These are phyloP conservation scores for Phymanthus crucifer DNA, from an alignment of 92 coral and sea anemone genomes.

Conservation along the genomic window DNA sequence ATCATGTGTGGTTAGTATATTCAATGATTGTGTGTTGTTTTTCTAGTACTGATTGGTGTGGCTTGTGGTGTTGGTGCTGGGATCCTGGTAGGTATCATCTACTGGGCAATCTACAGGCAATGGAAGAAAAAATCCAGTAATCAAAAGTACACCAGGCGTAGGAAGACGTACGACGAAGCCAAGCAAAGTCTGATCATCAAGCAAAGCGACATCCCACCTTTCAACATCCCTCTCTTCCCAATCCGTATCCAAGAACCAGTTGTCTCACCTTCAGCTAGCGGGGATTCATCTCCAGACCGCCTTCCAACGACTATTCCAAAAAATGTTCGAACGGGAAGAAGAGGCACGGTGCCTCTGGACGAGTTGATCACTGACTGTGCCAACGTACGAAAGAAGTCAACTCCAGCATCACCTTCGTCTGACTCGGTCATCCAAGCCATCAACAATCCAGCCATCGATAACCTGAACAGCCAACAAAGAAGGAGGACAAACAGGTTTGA, in stretches of 20 bases:
- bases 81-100: slow-evolving; percentile 44
- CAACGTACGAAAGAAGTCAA: not conserved
- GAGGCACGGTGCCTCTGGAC: slow-evolving; percentile 21
- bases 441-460: slow-evolving; percentile 13
- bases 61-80: slow-evolving; percentile 58
- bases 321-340: not conserved
- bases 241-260: not conserved
- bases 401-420: slow-evolving; percentile 7
- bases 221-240: not conserved
- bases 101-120: slow-evolving; percentile 23
- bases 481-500: not conserved
- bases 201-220: not conserved
- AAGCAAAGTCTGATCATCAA: not conserved
- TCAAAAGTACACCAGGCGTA: not conserved
- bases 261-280: not conserved
- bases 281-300: not conserved
- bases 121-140: not conserved
- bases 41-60: slow-evolving; percentile 38
- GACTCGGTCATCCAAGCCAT: not conserved
- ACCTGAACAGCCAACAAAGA: not conserved
- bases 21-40: not conserved
- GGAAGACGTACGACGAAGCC: not conserved
- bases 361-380: slow-evolving; percentile 9
- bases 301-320: not conserved
- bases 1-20: not conserved